Conservation (phyloP, 2,888 invertebrate genomes). For the Limnephilus lunatus region DNA sequence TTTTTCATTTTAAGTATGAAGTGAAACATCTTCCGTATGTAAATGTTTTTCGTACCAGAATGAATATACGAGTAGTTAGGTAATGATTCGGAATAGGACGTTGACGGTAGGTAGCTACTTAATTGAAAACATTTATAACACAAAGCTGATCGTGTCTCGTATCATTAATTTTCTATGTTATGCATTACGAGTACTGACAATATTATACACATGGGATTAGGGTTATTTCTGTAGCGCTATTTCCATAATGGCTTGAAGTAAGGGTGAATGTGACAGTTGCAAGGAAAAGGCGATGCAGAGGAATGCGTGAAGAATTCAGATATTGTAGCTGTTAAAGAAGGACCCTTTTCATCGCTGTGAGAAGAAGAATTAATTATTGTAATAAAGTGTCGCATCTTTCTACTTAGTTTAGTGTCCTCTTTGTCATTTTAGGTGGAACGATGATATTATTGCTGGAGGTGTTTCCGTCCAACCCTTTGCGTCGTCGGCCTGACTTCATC, state of each 20-base stretch:
- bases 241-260: background rate
- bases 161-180: background rate
- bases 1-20: no score
- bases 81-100: background rate
- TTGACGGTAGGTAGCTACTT: background rate
- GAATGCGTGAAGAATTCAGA: constrained; percentile 43
- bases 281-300: background rate
- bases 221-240: background rate
- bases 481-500: background rate
- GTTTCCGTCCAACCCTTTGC: background rate
- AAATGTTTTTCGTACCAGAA: background rate
- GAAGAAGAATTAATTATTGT: background rate
- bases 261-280: constrained; percentile 23
- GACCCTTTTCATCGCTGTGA: background rate
- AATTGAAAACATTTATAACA: background rate
- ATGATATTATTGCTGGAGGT: background rate
- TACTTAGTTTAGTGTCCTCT: background rate
- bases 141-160: background rate
- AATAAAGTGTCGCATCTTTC: background rate
- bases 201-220: background rate
- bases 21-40: no score
- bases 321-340: background rate
- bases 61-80: background rate
- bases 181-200: background rate
- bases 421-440: constrained; percentile 2